Evolutionary conservation across 2,888 invertebrate genomes (phyloP).

Genomic region (Pollenia amentaria): DNA sequence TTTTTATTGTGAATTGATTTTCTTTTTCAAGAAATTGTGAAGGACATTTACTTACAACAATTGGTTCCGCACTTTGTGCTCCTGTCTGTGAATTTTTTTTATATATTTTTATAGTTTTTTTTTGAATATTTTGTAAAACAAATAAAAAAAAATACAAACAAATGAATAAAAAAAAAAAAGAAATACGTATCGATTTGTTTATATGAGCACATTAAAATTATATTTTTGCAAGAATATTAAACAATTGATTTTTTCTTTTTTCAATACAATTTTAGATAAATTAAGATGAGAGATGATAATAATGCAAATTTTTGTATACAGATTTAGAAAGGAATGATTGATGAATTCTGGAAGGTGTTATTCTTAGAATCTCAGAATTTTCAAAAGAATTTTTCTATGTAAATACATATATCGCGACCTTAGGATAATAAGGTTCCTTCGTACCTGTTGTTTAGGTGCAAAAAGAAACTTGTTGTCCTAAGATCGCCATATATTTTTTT

Average conservation of each 20-base stretch:
- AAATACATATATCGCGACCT: too few relatives aligned
- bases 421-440: too few relatives aligned
- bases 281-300: background rate
- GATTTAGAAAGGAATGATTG: background rate
- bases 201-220: constrained; percentile 63
- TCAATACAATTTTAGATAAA: background rate
- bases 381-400: too few relatives aligned
- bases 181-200: constrained; percentile 68
- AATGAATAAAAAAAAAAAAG: constrained; percentile 62
- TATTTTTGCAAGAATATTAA: constrained; percentile 46
- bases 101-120: constrained; percentile 68
- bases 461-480: too few relatives aligned
- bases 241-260: background rate
- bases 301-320: background rate
- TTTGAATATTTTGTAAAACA: constrained; percentile 62
- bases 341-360: too few relatives aligned
- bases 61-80: constrained; percentile 96
- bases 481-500: too few relatives aligned
- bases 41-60: constrained; percentile 93
- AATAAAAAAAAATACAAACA: constrained; percentile 59
- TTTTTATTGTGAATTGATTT: constrained; percentile 52
- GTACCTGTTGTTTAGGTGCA: too few relatives aligned
- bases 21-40: constrained; percentile 71
- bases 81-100: constrained; percentile 87
- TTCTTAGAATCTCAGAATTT: too few relatives aligned